Conservation (phyloP, 2,797 vertebrate species). For the Heliangelus exortis region DNA sequence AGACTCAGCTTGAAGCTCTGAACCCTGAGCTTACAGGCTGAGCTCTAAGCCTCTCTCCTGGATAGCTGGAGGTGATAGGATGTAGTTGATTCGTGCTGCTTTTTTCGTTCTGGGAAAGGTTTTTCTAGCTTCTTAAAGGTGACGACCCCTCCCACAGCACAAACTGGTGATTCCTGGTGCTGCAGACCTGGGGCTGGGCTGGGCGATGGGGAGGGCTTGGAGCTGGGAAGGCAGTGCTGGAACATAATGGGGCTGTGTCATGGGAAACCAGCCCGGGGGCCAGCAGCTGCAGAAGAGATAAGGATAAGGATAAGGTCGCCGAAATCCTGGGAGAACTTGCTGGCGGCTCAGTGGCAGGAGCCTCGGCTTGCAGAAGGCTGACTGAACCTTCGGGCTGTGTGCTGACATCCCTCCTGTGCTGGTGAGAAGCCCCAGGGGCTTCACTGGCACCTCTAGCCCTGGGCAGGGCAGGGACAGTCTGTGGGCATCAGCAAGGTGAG, state of each 20-base stretch:
- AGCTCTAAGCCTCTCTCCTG: background rate
- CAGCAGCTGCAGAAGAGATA: background rate
- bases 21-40: background rate
- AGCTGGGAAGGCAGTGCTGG: fast-evolving
- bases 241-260: background rate
- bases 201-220: background rate
- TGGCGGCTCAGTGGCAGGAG: background rate
- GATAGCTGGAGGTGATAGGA: background rate
- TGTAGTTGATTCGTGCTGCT: fast-evolving
- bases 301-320: constrained; percentile 36
- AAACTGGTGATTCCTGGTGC: fast-evolving
- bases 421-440: background rate
- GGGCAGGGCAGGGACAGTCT: background rate
- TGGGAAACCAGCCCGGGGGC: background rate
- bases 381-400: background rate
- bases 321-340: background rate
- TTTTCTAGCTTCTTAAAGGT: background rate
- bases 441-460: background rate
- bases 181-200: background rate
- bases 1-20: background rate
- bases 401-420: background rate
- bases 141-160: background rate
- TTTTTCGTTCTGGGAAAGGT: background rate
- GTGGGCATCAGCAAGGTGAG: background rate
- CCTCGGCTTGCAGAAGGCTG: background rate